phyloP scores from a whole-genome alignment of 2,797 vertebrate species.

The Aphelocoma californica region DNA sequence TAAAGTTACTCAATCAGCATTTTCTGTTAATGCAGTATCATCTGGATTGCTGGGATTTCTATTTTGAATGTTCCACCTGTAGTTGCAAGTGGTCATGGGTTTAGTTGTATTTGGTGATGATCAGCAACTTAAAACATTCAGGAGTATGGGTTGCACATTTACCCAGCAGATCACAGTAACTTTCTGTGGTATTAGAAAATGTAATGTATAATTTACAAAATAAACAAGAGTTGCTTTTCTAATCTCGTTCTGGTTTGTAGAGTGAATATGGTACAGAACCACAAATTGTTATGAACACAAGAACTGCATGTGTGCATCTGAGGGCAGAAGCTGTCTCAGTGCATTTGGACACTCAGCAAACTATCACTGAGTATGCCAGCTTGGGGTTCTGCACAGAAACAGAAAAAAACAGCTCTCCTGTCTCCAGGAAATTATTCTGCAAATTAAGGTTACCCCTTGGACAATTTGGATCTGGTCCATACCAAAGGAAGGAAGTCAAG shows the following conservation, averaged over 20 bases:
- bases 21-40: not conserved
- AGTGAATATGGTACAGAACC: not conserved
- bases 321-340: not conserved
- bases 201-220: not conserved
- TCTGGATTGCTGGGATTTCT: not conserved
- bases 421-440: not conserved
- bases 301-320: not conserved
- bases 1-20: not conserved
- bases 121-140: not conserved
- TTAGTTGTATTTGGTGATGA: not conserved
- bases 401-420: not conserved
- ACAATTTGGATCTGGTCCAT: not conserved
- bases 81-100: not conserved
- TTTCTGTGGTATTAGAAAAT: conserved; percentile 5
- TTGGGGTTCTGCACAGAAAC: not conserved
- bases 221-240: not conserved
- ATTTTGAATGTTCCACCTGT: not conserved
- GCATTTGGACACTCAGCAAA: not conserved
- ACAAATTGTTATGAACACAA: not conserved
- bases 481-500: not conserved
- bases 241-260: not conserved
- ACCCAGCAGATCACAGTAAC: not conserved
- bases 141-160: not conserved
- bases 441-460: not conserved
- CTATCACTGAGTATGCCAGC: not conserved